phyloP scores from a whole-genome alignment of 2,888 invertebrate species.

The Dorcus hopei region DNA sequence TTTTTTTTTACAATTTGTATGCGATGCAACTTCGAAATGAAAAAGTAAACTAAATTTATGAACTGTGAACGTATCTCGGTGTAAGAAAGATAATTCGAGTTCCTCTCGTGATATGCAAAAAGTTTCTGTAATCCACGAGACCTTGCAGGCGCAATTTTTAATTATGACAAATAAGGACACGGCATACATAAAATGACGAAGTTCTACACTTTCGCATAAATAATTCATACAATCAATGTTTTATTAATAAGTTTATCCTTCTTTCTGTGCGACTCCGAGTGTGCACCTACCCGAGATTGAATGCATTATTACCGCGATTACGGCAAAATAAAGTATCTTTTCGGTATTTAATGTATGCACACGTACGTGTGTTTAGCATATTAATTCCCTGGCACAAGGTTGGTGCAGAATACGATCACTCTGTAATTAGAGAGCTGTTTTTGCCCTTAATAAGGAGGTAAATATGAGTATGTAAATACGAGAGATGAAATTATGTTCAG shows the following conservation, averaged over 20 bases:
- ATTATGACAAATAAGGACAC: slow-evolving; percentile 14
- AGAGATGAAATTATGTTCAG: no score
- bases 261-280: background rate
- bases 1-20: no score
- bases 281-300: slow-evolving; percentile 4
- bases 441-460: no score
- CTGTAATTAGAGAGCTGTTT: no score
- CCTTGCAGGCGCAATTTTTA: slow-evolving; percentile 9
- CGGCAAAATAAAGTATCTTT: background rate
- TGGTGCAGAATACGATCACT: background rate
- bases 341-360: background rate
- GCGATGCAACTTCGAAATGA: no score
- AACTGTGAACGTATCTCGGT: no score
- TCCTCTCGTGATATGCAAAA: no score
- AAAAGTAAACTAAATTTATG: no score
- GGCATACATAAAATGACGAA: slow-evolving; percentile 11
- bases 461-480: no score
- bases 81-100: no score
- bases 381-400: background rate
- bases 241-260: slow-evolving; percentile 23
- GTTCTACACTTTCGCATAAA: slow-evolving; percentile 16
- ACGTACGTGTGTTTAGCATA: background rate
- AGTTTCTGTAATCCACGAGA: background rate
- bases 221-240: slow-evolving; percentile 27
- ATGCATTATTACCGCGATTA: slow-evolving; percentile 5